Percentiles rank a stretch among this genome's conserved stretches.
These are phyloP conservation scores for Coccyzus lansbergi DNA, from an alignment of 2,797 vertebrate species.

Conservation along the genomic window DNA sequence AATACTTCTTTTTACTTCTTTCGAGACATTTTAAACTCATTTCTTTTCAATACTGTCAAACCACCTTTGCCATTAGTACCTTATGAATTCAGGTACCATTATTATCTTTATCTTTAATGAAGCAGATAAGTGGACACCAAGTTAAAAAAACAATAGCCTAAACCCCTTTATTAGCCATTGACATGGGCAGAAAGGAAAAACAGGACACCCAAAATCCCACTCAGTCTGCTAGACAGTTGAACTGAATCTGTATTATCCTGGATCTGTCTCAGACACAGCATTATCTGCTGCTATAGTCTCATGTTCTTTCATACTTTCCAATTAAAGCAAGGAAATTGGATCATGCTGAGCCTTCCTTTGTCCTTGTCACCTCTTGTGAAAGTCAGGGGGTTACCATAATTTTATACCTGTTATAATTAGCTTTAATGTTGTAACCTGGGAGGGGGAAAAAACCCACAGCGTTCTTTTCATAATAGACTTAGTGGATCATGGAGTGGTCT, in stretches of 20 bases:
- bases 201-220: not conserved
- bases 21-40: not conserved
- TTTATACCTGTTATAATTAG: not conserved
- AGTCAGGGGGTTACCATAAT: not conserved
- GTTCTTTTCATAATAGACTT: not conserved
- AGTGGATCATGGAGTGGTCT: not conserved
- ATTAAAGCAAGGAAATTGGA: slow-evolving; percentile 16
- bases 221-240: not conserved
- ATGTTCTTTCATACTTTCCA: not conserved
- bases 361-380: not conserved
- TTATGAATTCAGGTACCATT: not conserved
- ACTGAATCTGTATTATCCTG: not conserved
- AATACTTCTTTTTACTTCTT: slow-evolving; percentile 55
- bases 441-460: not conserved
- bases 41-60: slow-evolving; percentile 3
- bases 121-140: not conserved
- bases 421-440: not conserved
- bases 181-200: not conserved
- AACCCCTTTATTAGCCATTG: not conserved
- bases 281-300: not conserved
- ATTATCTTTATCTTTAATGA: not conserved
- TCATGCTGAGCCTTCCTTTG: not conserved
- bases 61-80: not conserved
- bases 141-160: not conserved
- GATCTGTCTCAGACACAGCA: not conserved